phyloP scores from a whole-genome alignment of 2,797 vertebrate species.

The Phrynocephalus guinanensis region DNA sequence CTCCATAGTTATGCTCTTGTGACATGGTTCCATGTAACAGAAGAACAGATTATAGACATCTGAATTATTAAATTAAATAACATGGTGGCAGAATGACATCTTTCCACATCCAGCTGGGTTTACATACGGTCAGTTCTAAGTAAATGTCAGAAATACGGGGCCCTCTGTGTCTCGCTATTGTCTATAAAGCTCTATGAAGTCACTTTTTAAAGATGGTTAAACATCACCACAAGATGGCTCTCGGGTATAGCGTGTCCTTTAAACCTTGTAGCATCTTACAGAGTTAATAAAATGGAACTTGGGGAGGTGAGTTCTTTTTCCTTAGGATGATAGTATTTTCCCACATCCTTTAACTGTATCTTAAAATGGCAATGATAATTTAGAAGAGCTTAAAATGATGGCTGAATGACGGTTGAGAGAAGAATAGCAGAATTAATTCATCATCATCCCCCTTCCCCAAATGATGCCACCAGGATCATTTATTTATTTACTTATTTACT shows the following conservation, averaged over 20 bases:
- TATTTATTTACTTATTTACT: no score
- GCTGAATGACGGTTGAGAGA: not conserved
- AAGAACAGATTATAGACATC: not conserved
- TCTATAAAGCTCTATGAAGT: not conserved
- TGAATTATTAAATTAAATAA: not conserved
- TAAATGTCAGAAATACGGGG: not conserved
- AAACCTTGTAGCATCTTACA: slow-evolving; percentile 29
- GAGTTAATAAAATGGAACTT: slow-evolving; percentile 22
- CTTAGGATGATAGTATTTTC: slow-evolving; percentile 20
- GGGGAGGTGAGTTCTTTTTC: not conserved
- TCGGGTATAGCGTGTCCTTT: slow-evolving; percentile 66
- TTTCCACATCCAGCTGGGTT: no score
- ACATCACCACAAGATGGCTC: slow-evolving; percentile 73
- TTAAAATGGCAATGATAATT: slow-evolving; percentile 28
- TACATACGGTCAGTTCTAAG: no score
- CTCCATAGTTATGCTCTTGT: not conserved
- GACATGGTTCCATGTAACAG: not conserved
- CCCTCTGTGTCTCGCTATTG: no score
- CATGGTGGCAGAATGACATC: not conserved
- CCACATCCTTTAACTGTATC: slow-evolving; percentile 27
- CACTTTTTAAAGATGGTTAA: slow-evolving; percentile 56
- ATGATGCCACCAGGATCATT: not conserved
- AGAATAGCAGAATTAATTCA: not conserved
- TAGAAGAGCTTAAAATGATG: slow-evolving; percentile 43
- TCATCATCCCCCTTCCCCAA: not conserved